phyloP scores from a whole-genome alignment of 2,113 vertebrate genomes.

The Murina feae region DNA sequence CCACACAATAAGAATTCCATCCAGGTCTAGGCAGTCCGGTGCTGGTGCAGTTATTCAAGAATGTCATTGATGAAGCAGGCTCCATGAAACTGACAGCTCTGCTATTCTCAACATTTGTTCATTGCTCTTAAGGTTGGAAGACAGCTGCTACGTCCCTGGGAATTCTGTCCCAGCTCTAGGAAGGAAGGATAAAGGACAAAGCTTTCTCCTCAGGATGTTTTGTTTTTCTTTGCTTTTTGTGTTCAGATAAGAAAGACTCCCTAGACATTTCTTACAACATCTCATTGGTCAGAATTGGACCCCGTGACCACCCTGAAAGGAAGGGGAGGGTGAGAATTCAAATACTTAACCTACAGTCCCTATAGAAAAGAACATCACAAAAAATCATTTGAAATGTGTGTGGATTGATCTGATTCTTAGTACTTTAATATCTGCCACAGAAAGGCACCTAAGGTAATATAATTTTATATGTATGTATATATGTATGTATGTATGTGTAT shows the following conservation, averaged over 20 bases:
- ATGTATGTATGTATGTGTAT: too few relatives aligned
- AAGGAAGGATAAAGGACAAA: background rate
- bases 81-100: background rate
- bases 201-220: background rate
- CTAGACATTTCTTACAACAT: background rate
- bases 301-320: background rate
- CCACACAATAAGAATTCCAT: background rate
- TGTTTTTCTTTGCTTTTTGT: background rate
- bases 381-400: background rate
- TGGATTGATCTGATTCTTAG: background rate
- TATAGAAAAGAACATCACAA: background rate
- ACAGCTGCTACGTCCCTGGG: background rate
- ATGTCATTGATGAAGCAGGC: background rate
- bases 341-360: background rate
- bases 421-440: background rate
- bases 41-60: background rate
- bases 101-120: background rate
- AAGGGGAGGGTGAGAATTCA: background rate
- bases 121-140: background rate
- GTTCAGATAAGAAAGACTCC: background rate
- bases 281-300: background rate
- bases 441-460: background rate
- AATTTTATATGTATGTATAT: background rate
- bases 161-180: background rate
- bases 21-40: fast-evolving